Evolutionary conservation across 1,140 invertebrate species (phyloP), one percentile per base, ranked within the genome.

Genomic region (Pinna nobilis): DNA sequence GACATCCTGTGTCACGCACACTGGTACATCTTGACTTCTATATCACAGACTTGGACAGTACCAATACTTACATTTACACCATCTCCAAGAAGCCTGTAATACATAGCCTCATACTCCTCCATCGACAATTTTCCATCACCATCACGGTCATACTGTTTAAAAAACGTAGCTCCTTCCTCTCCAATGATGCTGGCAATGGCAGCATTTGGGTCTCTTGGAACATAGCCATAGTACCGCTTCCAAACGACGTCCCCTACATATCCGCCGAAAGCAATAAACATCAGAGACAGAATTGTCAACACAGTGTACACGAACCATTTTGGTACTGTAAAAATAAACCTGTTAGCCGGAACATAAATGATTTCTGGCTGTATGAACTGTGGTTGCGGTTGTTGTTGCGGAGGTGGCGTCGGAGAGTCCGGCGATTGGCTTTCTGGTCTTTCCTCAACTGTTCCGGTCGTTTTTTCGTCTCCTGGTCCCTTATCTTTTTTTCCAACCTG

Each of bases 61-160:
- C 0, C 3, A 39, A 15, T 41, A 57, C 59, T 70, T 70, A 74
- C 73, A 72, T 75, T 71, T n/a, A 67, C 13, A 28, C 77, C 70
- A n/a, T 60, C 61, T 28, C 68, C 70, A 20, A 78, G 33, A 5
- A 84, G 64, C 30, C 70, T 70, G 50, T 79, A 78, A 44, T 73
- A 77, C 49, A 86, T 50, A 11, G 83, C 78, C 59, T 83, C 84
- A 81, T 81, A 87, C 63, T 87, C 85, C 15, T 70, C 69, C 15
- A 84, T 60, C 5, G 83, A 84, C 25, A 87, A 55, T 15, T 82
- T 71, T 9, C 78, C 78, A 71, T 87, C 83, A 59, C 67, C 65
- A 66, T 86, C 70, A 6, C 74, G 32, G 53, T 87, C 85, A 76
- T 82, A 82, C 44, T 75, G 65, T 15, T 49, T 64, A 61, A 85